Evolutionary conservation across 2,113 vertebrate species (phyloP), one percentile per base, ranked within the genome.

Genomic region (Trogon melanurus): DNA sequence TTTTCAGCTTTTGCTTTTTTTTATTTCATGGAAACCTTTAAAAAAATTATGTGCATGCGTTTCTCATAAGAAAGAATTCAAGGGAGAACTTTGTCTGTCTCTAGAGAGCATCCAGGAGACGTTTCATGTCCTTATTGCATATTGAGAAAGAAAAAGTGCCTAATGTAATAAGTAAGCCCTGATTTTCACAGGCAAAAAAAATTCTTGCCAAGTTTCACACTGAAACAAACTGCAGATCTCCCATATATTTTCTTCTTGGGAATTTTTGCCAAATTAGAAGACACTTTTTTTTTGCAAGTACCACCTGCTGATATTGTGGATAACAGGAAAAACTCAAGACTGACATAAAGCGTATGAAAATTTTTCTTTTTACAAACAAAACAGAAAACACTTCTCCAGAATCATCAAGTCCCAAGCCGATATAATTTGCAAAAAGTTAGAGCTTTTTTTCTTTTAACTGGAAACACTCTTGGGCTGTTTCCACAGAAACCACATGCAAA

Each of bases 201-300:
- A 81, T 93, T 70, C 88, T 71, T 93, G 93, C 88, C 93, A 90
- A 90, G 90, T 92, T 96, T 93, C 69, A 86, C 88, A 74, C 88
- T 93, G 73, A 48, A 96, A 75, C 47, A 61, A 74, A 84, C 69
- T 75, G 53, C 83, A 92, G 50, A 41, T 92, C 76, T 75, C 48
- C 67, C 41, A 25, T 72, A 32, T 78, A 91, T 95, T 88, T 83
- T 58, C 14, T 95, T 72, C 57, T 54, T 25, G 34, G 58, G 69
- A 94, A 41, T 81, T 79, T 89, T 91, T 94, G 66, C 57, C 70
- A 69, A 87, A 84, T 75, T 79, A 91, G 79, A 93, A 93, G 80
- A 81, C 50, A 84, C 9, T 60, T 70, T 79, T 85, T 85, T 18
- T 50, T 65, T 87, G 67, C 65, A 91, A 72, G 20, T 50, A 84